phyloP scores from a whole-genome alignment of 2,888 invertebrate species.

The Choristoneura rosaceana region DNA sequence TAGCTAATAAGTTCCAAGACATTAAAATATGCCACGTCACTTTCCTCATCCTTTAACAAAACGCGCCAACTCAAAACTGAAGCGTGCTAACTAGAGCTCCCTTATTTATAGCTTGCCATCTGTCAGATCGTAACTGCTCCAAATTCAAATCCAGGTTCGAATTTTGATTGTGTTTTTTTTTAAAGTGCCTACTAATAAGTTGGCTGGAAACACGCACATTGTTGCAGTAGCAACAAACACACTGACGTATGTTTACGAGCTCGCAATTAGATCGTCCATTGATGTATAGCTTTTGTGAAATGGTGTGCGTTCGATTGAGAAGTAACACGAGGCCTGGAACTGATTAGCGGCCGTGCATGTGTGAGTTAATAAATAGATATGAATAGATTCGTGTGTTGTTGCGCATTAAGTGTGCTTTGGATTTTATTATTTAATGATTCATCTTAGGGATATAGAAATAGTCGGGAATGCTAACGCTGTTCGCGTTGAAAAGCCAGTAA shows the following conservation, averaged over 20 bases:
- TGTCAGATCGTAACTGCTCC: constrained; percentile 81
- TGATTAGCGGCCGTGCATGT: constrained; percentile 78
- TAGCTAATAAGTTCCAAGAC: constrained; percentile 73
- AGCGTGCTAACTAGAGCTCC: constrained; percentile 66
- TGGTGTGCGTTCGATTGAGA: constrained; percentile 73
- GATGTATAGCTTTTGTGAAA: constrained; percentile 70
- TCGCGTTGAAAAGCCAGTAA: constrained; percentile 82
- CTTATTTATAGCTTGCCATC: constrained; percentile 82
- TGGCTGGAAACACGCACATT: constrained; percentile 76
- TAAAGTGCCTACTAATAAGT: constrained; percentile 79
- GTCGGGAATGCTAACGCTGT: constrained; percentile 81
- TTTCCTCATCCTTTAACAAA: constrained; percentile 62
- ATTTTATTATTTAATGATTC: constrained; percentile 86
- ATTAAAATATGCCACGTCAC: constrained; percentile 69
- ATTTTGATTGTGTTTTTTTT: constrained; percentile 83
- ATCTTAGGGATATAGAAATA: constrained; percentile 85
- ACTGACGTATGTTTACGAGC: constrained; percentile 78
- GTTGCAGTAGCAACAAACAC: constrained; percentile 77
- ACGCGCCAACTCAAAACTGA: constrained; percentile 66
- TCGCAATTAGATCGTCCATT: constrained; percentile 81
- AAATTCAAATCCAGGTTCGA: constrained; percentile 82
- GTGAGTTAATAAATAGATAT: constrained; percentile 73
- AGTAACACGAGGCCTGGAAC: constrained; percentile 75
- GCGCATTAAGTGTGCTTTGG: constrained; percentile 84
- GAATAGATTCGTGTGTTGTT: constrained; percentile 77